Evolutionary conservation across 2,888 invertebrate species (phyloP).

Genomic region (Thera britannica): DNA sequence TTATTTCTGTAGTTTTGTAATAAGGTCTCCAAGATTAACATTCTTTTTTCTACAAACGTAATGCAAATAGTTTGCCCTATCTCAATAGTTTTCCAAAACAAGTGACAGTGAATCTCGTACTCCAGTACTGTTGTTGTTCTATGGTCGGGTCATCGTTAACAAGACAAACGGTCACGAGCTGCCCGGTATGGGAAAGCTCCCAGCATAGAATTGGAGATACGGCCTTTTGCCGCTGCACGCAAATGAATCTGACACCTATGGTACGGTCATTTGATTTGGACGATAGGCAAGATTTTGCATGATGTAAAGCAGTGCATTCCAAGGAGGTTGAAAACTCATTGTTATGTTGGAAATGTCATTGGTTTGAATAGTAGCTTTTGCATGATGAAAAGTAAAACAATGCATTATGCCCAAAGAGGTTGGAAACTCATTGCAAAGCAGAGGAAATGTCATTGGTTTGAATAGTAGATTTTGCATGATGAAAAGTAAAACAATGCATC

Average conservation of each 20-base stretch:
- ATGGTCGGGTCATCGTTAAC: slow-evolving; percentile 76
- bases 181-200: slow-evolving; percentile 83
- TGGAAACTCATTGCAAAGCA: too few relatives aligned
- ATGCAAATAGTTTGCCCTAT: too few relatives aligned
- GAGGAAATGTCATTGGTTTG: too few relatives aligned
- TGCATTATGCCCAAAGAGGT: too few relatives aligned
- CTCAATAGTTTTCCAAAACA: background rate
- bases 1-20: too few relatives aligned
- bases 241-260: slow-evolving; percentile 54
- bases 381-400: too few relatives aligned
- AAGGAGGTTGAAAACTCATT: background rate
- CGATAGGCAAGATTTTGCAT: background rate
- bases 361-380: too few relatives aligned
- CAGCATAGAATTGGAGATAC: slow-evolving; percentile 78
- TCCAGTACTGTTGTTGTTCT: slow-evolving; percentile 1
- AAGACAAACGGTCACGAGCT: slow-evolving; percentile 81
- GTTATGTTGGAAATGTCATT: too few relatives aligned
- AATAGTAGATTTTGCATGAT: too few relatives aligned
- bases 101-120: slow-evolving; percentile 9
- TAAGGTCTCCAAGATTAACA: background rate
- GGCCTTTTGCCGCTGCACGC: slow-evolving; percentile 61
- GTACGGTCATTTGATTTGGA: slow-evolving; percentile 22
- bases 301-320: too few relatives aligned
- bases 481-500: too few relatives aligned
- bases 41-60: too few relatives aligned